Evolutionary conservation across 2,888 invertebrate genomes (phyloP).

Genomic region (Drosophila borealis): DNA sequence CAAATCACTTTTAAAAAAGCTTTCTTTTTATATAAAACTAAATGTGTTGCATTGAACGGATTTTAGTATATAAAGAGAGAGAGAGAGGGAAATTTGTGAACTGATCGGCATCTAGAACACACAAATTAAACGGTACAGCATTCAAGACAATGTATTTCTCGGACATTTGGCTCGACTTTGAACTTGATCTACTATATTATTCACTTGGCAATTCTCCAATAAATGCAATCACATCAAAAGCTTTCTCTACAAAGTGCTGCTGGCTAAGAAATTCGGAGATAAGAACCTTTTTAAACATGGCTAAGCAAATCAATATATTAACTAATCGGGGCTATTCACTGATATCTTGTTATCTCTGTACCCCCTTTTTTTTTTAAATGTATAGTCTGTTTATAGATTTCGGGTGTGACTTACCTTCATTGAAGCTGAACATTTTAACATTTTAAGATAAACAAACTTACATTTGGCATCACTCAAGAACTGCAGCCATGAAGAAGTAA

Average conservation of each 20-base stretch:
- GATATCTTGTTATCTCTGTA: background rate
- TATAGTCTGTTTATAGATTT: no score
- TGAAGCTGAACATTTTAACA: no score
- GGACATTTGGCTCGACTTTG: slow-evolving; percentile 23
- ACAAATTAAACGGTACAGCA: slow-evolving; percentile 1
- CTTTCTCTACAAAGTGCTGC: slow-evolving; percentile 1
- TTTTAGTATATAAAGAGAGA: background rate
- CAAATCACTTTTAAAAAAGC: slow-evolving; percentile 17
- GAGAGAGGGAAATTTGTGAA: background rate
- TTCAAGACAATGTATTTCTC: slow-evolving; percentile 1
- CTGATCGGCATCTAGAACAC: slow-evolving; percentile 1
- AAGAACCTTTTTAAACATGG: background rate
- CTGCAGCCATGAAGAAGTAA: no score
- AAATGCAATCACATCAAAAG: slow-evolving; percentile 1
- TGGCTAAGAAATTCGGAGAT: background rate
- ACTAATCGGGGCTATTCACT: background rate
- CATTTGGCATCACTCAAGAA: no score
- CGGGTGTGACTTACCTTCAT: no score
- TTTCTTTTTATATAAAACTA: slow-evolving; percentile 9
- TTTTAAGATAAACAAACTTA: no score
- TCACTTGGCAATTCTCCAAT: slow-evolving; percentile 24
- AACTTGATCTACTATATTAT: slow-evolving; percentile 20
- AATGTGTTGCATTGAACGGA: slow-evolving; percentile 15
- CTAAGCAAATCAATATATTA: background rate
- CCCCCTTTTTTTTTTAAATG: no score